phyloP scores from a whole-genome alignment of 2,888 invertebrate species.

The Archips crataeganus region DNA sequence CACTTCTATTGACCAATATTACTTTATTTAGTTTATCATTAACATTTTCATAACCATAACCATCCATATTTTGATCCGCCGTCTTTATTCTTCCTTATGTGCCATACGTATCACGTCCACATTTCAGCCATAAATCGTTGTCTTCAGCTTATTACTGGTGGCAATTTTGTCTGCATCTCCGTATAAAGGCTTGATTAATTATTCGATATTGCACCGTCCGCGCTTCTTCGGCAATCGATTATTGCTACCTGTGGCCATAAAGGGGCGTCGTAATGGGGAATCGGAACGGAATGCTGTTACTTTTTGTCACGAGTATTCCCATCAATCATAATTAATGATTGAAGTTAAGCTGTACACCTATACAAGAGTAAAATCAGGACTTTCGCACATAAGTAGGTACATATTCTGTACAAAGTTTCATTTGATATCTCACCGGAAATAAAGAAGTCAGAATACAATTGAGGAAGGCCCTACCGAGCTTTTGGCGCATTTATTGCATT shows the following conservation, averaged over 20 bases:
- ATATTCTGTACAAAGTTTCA: background rate
- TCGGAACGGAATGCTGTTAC: constrained; percentile 49
- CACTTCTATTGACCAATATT: too few relatives aligned
- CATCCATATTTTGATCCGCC: background rate
- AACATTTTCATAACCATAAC: background rate
- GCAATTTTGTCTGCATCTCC: constrained; percentile 62
- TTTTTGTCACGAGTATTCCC: constrained; percentile 50
- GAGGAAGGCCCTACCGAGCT: too few relatives aligned
- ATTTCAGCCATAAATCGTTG: constrained; percentile 61
- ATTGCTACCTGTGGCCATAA: constrained; percentile 50
- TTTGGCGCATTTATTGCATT: too few relatives aligned
- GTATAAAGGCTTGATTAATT: constrained; percentile 74
- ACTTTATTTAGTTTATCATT: too few relatives aligned
- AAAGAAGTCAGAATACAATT: too few relatives aligned
- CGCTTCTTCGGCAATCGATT: constrained; percentile 64
- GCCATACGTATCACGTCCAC: background rate
- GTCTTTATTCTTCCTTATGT: background rate
- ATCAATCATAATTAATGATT: constrained; percentile 41
- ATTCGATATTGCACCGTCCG: constrained; percentile 61
- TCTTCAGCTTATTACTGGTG: constrained; percentile 64
- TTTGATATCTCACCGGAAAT: background rate
- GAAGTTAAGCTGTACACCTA: constrained; percentile 27
- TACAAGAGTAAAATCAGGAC: background rate
- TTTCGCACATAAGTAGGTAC: background rate
- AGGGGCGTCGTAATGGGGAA: constrained; percentile 54